Conservation (phyloP, 2,113 vertebrate species). For the Spea bombifrons region DNA sequence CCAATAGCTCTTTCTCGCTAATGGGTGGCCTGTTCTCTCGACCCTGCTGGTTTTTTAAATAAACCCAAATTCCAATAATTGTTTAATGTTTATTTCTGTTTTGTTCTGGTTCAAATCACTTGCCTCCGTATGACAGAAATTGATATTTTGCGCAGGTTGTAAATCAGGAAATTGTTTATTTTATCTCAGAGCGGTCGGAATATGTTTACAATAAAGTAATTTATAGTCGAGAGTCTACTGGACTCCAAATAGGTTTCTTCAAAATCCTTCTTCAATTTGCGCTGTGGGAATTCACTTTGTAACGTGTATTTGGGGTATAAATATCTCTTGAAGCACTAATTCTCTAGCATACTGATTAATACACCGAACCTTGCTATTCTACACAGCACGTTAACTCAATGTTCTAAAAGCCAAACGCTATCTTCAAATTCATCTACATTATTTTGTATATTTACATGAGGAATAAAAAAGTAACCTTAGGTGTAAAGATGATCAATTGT, state of each 20-base stretch:
- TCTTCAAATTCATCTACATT: neutral
- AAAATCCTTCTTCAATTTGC: constrained; percentile 25
- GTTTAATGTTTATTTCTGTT: constrained; percentile 76
- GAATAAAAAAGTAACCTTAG: neutral
- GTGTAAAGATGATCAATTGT: too few relatives aligned
- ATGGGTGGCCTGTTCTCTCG: constrained; percentile 66
- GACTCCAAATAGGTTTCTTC: constrained; percentile 11
- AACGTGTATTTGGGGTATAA: constrained; percentile 22
- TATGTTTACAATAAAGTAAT: constrained; percentile 39
- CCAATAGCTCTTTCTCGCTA: constrained; percentile 60
- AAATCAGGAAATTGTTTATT: constrained; percentile 50
- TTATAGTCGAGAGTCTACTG: constrained; percentile 24
- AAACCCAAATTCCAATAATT: constrained; percentile 76
- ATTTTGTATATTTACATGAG: too few relatives aligned
- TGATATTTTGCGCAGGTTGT: constrained; percentile 60
- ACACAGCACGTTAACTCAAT: neutral
- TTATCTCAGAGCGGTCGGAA: neutral
- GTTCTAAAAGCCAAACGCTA: neutral
- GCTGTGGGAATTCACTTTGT: constrained; percentile 22
- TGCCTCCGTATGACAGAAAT: constrained; percentile 60
- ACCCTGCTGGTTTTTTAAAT: constrained; percentile 71
- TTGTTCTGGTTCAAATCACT: constrained; percentile 69
- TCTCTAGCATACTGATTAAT: constrained; percentile 26
- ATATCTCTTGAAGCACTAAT: constrained; percentile 31
- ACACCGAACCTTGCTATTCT: neutral